These are phyloP conservation scores for Oreortyx pictus DNA, from an alignment of 2,797 vertebrate genomes.

Conservation along the genomic window DNA sequence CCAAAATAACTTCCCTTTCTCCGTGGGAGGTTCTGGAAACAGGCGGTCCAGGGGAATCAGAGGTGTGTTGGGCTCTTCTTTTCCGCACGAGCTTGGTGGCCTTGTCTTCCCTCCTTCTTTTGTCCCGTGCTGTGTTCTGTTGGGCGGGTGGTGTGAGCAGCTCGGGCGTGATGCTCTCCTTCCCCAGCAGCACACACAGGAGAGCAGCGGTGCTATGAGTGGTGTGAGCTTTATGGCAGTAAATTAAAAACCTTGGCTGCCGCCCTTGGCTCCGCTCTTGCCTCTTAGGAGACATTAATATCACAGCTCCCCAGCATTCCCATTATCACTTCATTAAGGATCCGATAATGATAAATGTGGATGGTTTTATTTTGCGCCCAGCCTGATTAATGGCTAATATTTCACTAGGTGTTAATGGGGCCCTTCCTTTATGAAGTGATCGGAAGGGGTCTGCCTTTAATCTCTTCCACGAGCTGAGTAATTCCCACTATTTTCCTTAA, in stretches of 20 bases:
- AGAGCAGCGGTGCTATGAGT: conserved; percentile 47
- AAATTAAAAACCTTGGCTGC: conserved; percentile 76
- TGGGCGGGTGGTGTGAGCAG: too few species aligned
- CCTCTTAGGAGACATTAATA: conserved; percentile 77
- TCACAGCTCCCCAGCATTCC: conserved; percentile 74
- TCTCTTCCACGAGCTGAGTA: conserved; percentile 35
- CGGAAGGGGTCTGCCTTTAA: conserved; percentile 56
- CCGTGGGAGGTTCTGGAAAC: too few species aligned
- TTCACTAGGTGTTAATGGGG: conserved; percentile 75
- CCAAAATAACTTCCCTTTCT: too few species aligned
- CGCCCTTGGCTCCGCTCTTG: conserved; percentile 66
- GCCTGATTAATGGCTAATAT: conserved; percentile 75
- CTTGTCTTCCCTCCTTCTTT: too few species aligned
- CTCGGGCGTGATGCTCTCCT: too few species aligned
- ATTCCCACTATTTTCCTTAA: conserved; percentile 55
- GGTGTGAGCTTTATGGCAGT: conserved; percentile 63
- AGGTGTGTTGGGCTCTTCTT: too few species aligned
- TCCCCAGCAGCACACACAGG: too few species aligned
- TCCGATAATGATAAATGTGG: conserved; percentile 75
- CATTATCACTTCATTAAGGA: conserved; percentile 79
- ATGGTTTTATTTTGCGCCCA: conserved; percentile 66
- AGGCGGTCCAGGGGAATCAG: too few species aligned
- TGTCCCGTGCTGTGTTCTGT: too few species aligned
- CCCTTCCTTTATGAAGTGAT: conserved; percentile 55
- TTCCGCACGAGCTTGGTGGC: too few species aligned